Evolutionary conservation across 2,797 vertebrate genomes (phyloP).

Genomic region (Allochrocebus solatus): DNA sequence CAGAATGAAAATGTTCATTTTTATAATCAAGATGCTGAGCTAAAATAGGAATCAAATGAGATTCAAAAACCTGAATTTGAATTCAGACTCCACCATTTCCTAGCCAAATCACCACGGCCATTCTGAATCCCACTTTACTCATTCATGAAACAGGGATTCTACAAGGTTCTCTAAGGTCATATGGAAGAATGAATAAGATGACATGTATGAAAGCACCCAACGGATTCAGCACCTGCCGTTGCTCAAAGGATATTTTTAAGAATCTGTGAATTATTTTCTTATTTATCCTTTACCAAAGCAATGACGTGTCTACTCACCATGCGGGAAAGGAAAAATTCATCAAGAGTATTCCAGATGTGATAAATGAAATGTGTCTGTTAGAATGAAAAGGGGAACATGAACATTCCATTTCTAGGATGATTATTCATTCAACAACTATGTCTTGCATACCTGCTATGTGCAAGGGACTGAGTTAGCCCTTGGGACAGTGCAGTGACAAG

Average conservation of each 20-base stretch:
- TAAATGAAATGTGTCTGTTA: background rate
- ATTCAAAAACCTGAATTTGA: background rate
- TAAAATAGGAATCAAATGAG: background rate
- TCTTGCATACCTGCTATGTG: background rate
- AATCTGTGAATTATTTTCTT: background rate
- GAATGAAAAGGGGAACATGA: background rate
- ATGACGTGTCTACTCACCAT: background rate
- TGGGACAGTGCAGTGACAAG: background rate
- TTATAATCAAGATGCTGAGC: background rate
- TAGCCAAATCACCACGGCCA: background rate
- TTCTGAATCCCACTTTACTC: background rate
- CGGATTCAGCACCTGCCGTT: background rate
- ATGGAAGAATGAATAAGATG: background rate
- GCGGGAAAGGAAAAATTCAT: background rate
- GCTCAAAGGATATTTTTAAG: background rate
- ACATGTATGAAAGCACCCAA: background rate
- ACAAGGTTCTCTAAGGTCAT: background rate
- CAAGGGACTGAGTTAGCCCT: background rate
- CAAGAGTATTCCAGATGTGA: background rate
- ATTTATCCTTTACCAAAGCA: background rate
- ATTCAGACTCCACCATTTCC: background rate
- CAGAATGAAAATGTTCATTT: background rate
- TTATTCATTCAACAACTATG: background rate
- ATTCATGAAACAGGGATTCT: background rate
- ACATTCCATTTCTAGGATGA: background rate